Conservation (phyloP, 2,113 vertebrate genomes). For the Empidonax alnorum region DNA sequence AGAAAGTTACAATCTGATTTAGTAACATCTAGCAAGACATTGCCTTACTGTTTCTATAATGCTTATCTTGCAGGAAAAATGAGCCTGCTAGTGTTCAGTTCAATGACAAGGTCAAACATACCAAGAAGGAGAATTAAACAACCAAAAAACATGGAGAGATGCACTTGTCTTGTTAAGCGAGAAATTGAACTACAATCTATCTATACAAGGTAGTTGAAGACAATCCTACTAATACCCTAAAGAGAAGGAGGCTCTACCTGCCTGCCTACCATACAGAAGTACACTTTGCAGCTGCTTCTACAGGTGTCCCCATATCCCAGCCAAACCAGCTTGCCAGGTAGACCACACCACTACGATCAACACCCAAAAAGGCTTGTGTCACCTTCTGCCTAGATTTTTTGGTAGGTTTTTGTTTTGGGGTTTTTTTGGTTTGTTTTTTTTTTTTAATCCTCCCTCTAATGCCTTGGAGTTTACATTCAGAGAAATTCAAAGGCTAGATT, state of each 20-base stretch:
- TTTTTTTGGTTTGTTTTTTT: too few relatives aligned
- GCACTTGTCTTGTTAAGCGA: neutral
- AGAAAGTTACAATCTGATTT: neutral
- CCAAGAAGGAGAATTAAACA: neutral
- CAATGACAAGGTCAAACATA: neutral
- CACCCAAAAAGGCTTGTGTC: neutral
- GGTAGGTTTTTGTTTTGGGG: neutral
- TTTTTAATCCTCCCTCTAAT: neutral
- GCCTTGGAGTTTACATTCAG: neutral
- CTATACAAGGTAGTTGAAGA: neutral
- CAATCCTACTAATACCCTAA: neutral
- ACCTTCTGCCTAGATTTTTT: neutral
- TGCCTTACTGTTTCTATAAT: neutral
- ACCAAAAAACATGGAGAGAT: neutral
- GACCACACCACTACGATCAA: neutral
- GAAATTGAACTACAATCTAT: neutral
- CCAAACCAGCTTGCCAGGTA: neutral
- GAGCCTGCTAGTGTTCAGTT: neutral
- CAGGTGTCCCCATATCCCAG: too few relatives aligned
- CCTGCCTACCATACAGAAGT: neutral
- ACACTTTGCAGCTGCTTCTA: neutral
- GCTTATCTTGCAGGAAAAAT: neutral
- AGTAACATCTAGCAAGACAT: neutral
- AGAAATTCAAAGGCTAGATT: neutral
- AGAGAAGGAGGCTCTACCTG: neutral